phyloP scores from a whole-genome alignment of 2,888 invertebrate species.

The Xestia ashworthii region DNA sequence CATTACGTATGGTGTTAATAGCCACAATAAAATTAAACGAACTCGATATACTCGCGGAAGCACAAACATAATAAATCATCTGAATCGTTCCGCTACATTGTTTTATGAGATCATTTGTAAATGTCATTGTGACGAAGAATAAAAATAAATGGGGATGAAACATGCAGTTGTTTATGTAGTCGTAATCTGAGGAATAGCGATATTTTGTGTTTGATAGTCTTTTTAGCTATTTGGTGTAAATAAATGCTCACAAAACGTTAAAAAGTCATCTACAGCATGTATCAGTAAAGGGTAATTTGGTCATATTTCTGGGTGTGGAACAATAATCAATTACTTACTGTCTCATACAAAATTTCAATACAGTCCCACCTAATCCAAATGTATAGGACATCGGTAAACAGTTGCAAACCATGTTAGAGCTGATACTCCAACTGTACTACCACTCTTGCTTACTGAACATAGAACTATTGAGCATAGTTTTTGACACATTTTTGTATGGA shows the following conservation, averaged over 20 bases:
- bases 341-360: too few relatives aligned
- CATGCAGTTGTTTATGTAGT: conserved; percentile 38
- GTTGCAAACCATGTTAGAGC: neutral
- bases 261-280: neutral
- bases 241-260: neutral
- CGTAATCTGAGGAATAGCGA: neutral
- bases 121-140: conserved; percentile 50
- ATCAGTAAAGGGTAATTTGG: neutral
- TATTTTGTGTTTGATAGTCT: neutral
- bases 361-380: neutral
- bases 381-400: neutral
- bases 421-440: neutral
- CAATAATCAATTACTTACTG: too few relatives aligned
- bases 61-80: conserved; percentile 59
- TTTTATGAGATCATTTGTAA: conserved; percentile 59
- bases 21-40: conserved; percentile 41
- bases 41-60: conserved; percentile 47
- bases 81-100: conserved; percentile 47
- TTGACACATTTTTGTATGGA: neutral
- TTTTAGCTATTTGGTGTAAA: neutral
- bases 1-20: conserved; percentile 49
- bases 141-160: conserved; percentile 39
- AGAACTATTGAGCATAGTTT: neutral
- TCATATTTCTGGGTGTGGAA: neutral
- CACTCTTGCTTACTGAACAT: neutral